Conservation (phyloP, 2,797 vertebrate species). For the Cyprinella venusta region DNA sequence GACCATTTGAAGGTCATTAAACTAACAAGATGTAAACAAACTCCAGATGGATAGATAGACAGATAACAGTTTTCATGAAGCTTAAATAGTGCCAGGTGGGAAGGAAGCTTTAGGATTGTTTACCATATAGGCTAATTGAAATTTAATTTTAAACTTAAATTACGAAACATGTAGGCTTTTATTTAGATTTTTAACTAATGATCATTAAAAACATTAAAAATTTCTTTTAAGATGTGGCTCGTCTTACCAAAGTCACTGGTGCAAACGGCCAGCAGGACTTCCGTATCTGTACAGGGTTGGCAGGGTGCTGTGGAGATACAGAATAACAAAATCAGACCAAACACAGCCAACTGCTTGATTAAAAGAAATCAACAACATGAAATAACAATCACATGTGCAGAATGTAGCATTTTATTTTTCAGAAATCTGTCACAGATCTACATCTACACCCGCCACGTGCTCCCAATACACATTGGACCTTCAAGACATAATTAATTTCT, state of each 20-base stretch:
- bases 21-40: too few relatives aligned
- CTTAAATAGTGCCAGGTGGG: too few relatives aligned
- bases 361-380: constrained; percentile 1
- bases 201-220: not conserved
- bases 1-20: too few relatives aligned
- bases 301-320: constrained; percentile 82
- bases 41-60: not conserved
- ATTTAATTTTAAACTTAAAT: too few relatives aligned
- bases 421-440: not conserved
- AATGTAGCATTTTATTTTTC: constrained; percentile 12
- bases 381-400: not conserved
- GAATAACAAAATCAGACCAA: constrained; percentile 43
- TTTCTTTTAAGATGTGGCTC: constrained; percentile 23
- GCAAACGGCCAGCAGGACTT: constrained; percentile 93
- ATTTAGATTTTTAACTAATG: not conserved
- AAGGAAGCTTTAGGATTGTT: too few relatives aligned
- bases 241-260: constrained; percentile 95
- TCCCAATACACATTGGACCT: constrained; percentile 14
- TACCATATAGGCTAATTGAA: too few relatives aligned
- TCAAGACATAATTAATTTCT: constrained; percentile 59
- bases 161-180: not conserved
- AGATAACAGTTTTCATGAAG: not conserved
- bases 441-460: constrained; percentile 9
- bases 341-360: not conserved
- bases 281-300: constrained; percentile 90